These are phyloP conservation scores for Pseudomyrmex concolor DNA, from an alignment of 1,140 invertebrate species.

Conservation along the genomic window DNA sequence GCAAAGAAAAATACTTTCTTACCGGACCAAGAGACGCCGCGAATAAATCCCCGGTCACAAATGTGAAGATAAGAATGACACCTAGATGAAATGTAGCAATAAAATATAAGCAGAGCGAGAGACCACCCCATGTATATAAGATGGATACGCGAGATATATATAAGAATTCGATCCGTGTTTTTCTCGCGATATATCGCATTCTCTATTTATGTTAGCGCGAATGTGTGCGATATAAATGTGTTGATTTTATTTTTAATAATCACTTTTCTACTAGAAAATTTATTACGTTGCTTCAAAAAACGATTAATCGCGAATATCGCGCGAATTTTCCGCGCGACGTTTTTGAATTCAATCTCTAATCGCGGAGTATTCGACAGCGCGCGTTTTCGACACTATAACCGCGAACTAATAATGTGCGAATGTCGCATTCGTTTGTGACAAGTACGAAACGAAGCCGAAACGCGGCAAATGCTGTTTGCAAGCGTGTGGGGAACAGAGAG, in stretches of 20 bases:
- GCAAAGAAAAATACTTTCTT: constrained; percentile 59
- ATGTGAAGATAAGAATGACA: constrained; percentile 53
- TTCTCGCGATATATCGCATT: background rate
- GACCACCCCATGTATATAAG: constrained; percentile 7
- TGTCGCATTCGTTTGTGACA: constrained; percentile 2
- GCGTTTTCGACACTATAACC: background rate
- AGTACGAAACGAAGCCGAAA: constrained; percentile 17
- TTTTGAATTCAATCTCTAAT: background rate
- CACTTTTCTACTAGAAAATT: too few relatives aligned
- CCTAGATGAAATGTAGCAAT: constrained; percentile 42
- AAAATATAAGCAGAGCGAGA: constrained; percentile 8
- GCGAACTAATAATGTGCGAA: constrained; percentile 1
- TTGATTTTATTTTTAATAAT: too few relatives aligned
- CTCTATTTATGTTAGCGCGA: background rate
- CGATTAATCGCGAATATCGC: background rate
- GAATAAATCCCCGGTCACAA: constrained; percentile 50
- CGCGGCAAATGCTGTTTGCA: background rate
- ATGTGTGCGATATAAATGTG: background rate
- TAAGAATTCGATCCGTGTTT: constrained; percentile 13
- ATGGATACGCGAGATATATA: background rate
- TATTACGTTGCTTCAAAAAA: too few relatives aligned
- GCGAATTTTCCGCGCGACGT: constrained; percentile 5
- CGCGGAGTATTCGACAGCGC: background rate
- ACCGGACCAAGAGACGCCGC: constrained; percentile 22
- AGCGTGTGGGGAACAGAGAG: background rate